Base-by-base conservation (phyloP, 2,888 invertebrate genomes). In the Ornithoptera priamus region DNA sequence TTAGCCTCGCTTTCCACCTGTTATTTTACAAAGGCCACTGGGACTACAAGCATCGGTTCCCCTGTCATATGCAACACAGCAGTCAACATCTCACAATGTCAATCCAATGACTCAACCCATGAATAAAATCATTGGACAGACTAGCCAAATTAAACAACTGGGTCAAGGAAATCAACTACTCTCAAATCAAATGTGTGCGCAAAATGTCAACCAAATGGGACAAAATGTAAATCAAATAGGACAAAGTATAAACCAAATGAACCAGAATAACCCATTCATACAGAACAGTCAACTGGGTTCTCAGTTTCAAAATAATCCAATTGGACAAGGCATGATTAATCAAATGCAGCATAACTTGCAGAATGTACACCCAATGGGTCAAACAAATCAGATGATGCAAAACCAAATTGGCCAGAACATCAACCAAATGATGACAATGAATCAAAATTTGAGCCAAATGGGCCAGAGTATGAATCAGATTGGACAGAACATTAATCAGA, bases 1-100 rank as follows among this genome's bases (percentile, higher is more conserved):
- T 1, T 83, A 93, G 93, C 91, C 90, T 61, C 82, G 93, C 76
- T 93, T 86, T 80, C 91, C 90, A 39, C 85, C 89, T 1, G 89
- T 93, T 1, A 91, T 93, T 56, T 80, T 92, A 0, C 92, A 92
- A 78, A 80, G 92, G 69, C 91, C 92, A 0, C 91, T 90, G 0
- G 91, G 91, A 0, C 77, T 92, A 0, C 89, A 89, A 72, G 90
- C 89, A 3, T 90, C 91, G 0, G 84, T 90, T 1, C 88, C 91
- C 0, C 75, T 92, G 50, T 90, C 91, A 0, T 92, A 86, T 72
- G 92, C 89, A 0, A 88, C 88, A 0, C 88, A 88, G 74, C 89
- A 86, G 71, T 76, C 82, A 12, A 83, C 86, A 80, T 75, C 78
- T 60, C 82, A 83, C 67, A 82, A 80, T 69, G 79, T 87, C 72